Evolutionary conservation across 2,888 invertebrate species (phyloP), one percentile per base, ranked within the genome.

Genomic region (Bombyx huttoni): DNA sequence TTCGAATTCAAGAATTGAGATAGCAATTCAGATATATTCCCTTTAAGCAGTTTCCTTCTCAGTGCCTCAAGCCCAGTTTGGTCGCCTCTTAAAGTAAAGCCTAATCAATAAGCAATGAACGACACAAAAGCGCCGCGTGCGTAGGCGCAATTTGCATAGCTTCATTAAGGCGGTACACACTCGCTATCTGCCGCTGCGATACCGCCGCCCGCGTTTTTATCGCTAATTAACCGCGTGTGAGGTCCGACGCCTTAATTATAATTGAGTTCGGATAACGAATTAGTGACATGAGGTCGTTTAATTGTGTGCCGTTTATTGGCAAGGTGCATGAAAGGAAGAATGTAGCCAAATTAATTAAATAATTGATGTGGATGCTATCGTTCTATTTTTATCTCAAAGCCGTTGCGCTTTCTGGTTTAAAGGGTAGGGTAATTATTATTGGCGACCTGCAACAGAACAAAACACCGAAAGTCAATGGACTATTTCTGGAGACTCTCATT

Each of bases 201-300:
- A 73, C 61, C 62, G 49, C 52, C 53, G 54, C 54, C 51, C 34
- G 49, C 56, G 59, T 58, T 61, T 68, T 61, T 61, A 57, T 67
- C 69, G 68, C 78, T 78, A 78, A 79, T 79, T 78, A 76, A 78
- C 64, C 65, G 58, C 67, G 81, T 75, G 81, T 81, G 81, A 78
- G 81, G 81, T 81, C 80, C 73, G 58, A 73, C 81, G 78, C 81
- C 72, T 78, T 75, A 68, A 71, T 72, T 78, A 72, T 79, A 76
- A 80, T 76, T 76, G 75, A 64, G 59, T 62, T 58, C 62, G 64
- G 71, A 70, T 70, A 66, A 67, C 57, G 70, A 73, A 74, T 52
- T 52, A 52, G 50, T 47, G 50, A 47, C 50, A 12, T 40, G 40
- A 10, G 40, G 9, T 40, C 40, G 40, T 12, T 40, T 40, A 40